Base-by-base conservation (phyloP, 2,797 vertebrate genomes). In the Echeneis naucrates region DNA sequence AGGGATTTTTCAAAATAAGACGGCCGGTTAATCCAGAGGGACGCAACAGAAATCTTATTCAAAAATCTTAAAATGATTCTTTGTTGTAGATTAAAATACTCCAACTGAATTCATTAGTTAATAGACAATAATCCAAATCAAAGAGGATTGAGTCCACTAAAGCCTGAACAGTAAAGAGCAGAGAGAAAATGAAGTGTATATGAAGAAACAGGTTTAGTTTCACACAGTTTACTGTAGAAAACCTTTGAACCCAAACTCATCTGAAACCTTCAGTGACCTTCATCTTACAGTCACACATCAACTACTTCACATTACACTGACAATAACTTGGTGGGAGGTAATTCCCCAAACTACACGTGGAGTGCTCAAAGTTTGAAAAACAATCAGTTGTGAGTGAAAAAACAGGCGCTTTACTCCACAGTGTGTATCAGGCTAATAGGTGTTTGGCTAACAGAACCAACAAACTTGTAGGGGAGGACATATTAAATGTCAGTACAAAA, bases 151-250 rank as follows among this genome's bases (percentile, higher is more conserved):
- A n/a, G n/a, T n/a, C n/a, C n/a, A n/a, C n/a, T n/a, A n/a, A n/a
- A n/a, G n/a, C n/a, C n/a, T n/a, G n/a, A n/a, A n/a, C n/a, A n/a
- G n/a, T n/a, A n/a, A n/a, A n/a, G n/a, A n/a, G n/a, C n/a, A n/a
- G n/a, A n/a, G n/a, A n/a, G n/a, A n/a, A n/a, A n/a, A n/a, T n/a
- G n/a, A n/a, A n/a, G n/a, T n/a, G n/a, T 44, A 17, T 8, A 44
- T 8, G 7, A 44, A 47, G 9, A 47, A 21, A 47, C 48, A 56
- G 42, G 33, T 75, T 75, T 82, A 38, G 21, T 68, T 26, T 72
- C 52, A 63, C 78, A 84, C 63, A 65, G n/a, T 68, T 91, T 85
- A 88, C 68, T 87, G 78, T 83, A 91, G 72, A 88, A 89, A 90
- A 89, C 35, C 37, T 75, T 78, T 3, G 38, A 57, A 45, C 24